A percentile compares a stretch with the other conserved stretches of the same genome.
phyloP scores from a whole-genome alignment of 2,113 vertebrate genomes.

The Sarotherodon lohbergeri region DNA sequence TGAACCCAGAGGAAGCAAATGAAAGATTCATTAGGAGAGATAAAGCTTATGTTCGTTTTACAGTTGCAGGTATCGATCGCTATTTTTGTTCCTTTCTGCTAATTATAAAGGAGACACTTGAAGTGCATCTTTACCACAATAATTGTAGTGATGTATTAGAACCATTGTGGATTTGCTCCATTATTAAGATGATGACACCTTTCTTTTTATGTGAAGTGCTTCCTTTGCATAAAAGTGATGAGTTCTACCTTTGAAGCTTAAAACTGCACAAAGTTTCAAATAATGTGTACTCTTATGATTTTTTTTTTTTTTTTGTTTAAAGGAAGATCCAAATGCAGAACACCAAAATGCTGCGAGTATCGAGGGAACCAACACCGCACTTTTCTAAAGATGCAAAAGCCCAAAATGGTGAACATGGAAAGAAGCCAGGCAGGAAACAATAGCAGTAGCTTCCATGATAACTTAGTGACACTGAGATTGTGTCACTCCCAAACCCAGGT shows the following conservation, averaged over 20 bases:
- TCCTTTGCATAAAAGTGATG: not conserved
- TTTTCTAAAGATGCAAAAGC: not conserved
- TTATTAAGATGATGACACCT: not conserved
- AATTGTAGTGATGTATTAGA: not conserved
- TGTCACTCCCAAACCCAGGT: not conserved
- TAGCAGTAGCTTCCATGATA: not conserved
- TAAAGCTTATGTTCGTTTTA: not conserved
- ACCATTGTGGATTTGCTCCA: accelerated
- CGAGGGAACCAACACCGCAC: no score
- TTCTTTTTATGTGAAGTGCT: not conserved
- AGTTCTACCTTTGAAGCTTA: not conserved
- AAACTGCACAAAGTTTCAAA: not conserved
- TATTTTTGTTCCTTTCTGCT: not conserved
- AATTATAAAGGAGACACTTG: not conserved
- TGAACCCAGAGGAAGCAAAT: not conserved
- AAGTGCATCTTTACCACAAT: not conserved
- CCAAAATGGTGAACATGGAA: not conserved
- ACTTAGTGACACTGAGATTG: not conserved
- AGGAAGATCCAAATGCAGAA: not conserved
- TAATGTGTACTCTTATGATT: not conserved
- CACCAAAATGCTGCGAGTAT: accelerated
- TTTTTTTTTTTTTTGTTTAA: accelerated
- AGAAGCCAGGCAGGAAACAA: not conserved
- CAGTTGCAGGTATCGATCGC: not conserved
- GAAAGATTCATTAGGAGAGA: not conserved